Evolutionary conservation across 2,888 invertebrate species (phyloP), one percentile per base, ranked within the genome.

Genomic region (Therioaphis trifolii): DNA sequence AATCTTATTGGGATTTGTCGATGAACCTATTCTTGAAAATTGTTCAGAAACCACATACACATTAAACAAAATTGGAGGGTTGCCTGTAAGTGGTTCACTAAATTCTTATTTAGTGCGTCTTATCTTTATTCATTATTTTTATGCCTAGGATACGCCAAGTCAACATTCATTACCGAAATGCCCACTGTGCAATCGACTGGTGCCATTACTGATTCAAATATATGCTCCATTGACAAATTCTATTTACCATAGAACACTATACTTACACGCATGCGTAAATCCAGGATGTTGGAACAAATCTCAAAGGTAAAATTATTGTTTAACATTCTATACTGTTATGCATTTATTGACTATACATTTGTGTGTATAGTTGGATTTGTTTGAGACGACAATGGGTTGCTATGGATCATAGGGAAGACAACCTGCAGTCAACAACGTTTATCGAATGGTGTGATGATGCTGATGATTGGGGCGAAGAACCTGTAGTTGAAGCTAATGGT

Each of bases 181-280:
- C 40, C 76, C 72, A 12, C 35, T 84, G 18, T 85, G 85, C 40
- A 71, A 76, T 55, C 74, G 68, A 18, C 46, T 68, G 0, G 43
- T 21, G 24, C 85, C 85, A 11, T 92, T 94, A 87, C 91, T 94
- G n/a, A 89, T 96, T 85, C 97, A 97, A 89, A 91, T 96, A 86
- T 96, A 96, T 89, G 96, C 96, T 43, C 96, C 96, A 1, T 88
- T 96, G 85, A 94, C 94, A 86, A 92, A 92, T 87, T 94, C 94
- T 0, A 89, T 91, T 68, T 95, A 93, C 87, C 96, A 96, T 89
- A 92, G 97, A 85, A 95, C 94, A n/a, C 89, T 97, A 1, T 96
- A 96, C 89, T 89, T 96, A 82, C 96, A 96, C 88, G 94, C 93
- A 0, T 97, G 97, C 88, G 91, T 95, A 71, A 95, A 94, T 89